Conservation (phyloP, 1,140 invertebrate genomes). For the Paramacrobiotus metropolitanus region DNA sequence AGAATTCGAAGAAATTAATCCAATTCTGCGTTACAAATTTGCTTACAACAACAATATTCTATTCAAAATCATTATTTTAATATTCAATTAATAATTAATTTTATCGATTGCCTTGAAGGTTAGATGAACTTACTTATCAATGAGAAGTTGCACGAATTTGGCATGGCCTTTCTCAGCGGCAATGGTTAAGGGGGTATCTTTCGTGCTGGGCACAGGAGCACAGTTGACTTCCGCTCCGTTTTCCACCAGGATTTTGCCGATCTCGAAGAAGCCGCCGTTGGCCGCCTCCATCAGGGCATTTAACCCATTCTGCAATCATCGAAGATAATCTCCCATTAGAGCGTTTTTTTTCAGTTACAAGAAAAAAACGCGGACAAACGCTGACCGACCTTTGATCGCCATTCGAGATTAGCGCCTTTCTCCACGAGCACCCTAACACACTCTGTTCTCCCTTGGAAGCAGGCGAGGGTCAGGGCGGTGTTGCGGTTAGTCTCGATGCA, state of each 20-base stretch:
- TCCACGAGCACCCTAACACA: constrained; percentile 85
- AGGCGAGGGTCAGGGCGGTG: constrained; percentile 90
- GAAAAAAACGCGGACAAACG: constrained; percentile 5
- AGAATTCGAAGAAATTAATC: too few relatives aligned
- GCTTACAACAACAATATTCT: neutral
- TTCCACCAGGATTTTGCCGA: constrained; percentile 76
- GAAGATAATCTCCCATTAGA: constrained; percentile 7
- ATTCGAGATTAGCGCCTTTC: constrained; percentile 92
- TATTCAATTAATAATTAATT: too few relatives aligned
- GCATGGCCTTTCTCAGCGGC: constrained; percentile 96
- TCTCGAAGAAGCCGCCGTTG: constrained; percentile 93
- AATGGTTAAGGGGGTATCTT: constrained; percentile 94
- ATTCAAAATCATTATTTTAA: too few relatives aligned
- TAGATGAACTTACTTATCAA: constrained; percentile 12
- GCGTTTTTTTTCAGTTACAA: constrained; percentile 6
- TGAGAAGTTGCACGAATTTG: constrained; percentile 67
- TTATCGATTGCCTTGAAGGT: neutral
- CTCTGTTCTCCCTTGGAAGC: constrained; percentile 95
- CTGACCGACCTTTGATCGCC: constrained; percentile 61
- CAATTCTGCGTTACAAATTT: neutral
- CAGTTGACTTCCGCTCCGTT: constrained; percentile 97
- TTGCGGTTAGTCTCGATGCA: constrained; percentile 99
- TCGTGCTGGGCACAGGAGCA: constrained; percentile 80
- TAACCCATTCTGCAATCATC: constrained; percentile 48
- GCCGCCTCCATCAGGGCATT: constrained; percentile 98